phyloP scores from a whole-genome alignment of 1,140 invertebrate genomes.

The Asbolus verrucosus region DNA sequence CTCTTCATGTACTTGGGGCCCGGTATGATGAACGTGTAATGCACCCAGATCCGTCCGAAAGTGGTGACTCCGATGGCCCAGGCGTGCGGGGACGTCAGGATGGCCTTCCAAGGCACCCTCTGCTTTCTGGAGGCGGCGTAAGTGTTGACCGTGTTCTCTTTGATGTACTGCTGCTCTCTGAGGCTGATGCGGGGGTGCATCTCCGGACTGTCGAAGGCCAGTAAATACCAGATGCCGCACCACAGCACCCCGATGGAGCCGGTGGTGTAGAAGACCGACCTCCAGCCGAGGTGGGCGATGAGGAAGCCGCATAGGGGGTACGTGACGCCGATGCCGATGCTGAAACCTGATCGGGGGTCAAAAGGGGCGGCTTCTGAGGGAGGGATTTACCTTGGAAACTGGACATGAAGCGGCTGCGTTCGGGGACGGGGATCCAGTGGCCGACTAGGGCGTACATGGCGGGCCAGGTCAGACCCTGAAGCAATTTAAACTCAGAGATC shows the following conservation, averaged over 20 bases:
- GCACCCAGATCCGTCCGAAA: slow-evolving; percentile 79
- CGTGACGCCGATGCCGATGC: slow-evolving; percentile 79
- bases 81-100: slow-evolving; percentile 81
- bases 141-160: slow-evolving; percentile 70
- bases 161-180: slow-evolving; percentile 78
- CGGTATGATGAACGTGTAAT: slow-evolving; percentile 78
- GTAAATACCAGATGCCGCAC: slow-evolving; percentile 79
- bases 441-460: slow-evolving; percentile 87
- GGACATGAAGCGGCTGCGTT: slow-evolving; percentile 82
- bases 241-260: slow-evolving; percentile 73
- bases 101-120: slow-evolving; percentile 78
- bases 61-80: slow-evolving; percentile 85
- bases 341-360: slow-evolving; percentile 71
- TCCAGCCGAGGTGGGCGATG: slow-evolving; percentile 76
- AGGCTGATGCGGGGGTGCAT: slow-evolving; percentile 80
- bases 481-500: too few species aligned
- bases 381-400: slow-evolving; percentile 74
- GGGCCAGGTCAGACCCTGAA: slow-evolving; percentile 86
- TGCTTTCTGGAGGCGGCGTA: slow-evolving; percentile 66
- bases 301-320: slow-evolving; percentile 79
- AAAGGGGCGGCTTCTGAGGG: neutral
- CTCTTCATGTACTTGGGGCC: slow-evolving; percentile 81
- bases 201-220: slow-evolving; percentile 81
- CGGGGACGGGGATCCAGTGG: slow-evolving; percentile 85
- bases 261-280: slow-evolving; percentile 77